These are phyloP conservation scores for Cheilosia pagana DNA, from an alignment of 2,888 invertebrate species.

Conservation along the genomic window DNA sequence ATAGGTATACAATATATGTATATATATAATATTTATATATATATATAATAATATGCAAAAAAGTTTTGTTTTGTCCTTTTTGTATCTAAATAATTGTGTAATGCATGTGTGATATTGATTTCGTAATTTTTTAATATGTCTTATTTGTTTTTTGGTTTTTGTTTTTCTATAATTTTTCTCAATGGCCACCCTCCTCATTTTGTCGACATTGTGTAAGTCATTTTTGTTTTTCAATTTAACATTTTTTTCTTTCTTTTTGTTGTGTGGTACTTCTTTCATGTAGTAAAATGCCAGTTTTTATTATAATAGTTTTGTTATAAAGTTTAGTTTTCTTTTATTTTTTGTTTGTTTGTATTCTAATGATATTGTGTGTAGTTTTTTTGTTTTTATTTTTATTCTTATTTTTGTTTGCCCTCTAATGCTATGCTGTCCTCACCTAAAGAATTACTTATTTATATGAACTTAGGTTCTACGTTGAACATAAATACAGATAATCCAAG, in stretches of 20 bases:
- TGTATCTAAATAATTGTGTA: constrained; percentile 71
- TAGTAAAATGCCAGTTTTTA: constrained; percentile 69
- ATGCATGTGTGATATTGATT: constrained; percentile 75
- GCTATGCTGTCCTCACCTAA: constrained; percentile 66
- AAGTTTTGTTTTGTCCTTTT: constrained; percentile 53
- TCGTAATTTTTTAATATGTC: constrained; percentile 75
- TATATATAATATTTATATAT: constrained; percentile 45
- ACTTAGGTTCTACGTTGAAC: constrained; percentile 51
- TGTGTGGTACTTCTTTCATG: constrained; percentile 55
- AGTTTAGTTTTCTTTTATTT: constrained; percentile 31
- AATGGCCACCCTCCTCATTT: constrained; percentile 9
- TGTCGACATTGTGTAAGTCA: constrained; percentile 49
- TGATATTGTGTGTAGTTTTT: constrained; percentile 72
- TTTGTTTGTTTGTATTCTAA: constrained; percentile 64
- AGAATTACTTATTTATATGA: constrained; percentile 45
- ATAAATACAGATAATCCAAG: constrained; percentile 20
- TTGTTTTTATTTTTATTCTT: constrained; percentile 48
- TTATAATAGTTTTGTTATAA: constrained; percentile 50
- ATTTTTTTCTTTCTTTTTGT: neutral
- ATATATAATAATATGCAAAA: constrained; percentile 71
- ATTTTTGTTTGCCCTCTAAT: constrained; percentile 62
- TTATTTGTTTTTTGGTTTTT: constrained; percentile 58
- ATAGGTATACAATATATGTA: constrained; percentile 68
- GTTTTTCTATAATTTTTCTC: constrained; percentile 20
- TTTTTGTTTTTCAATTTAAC: constrained; percentile 15